A percentile compares a stretch with the other conserved stretches of the same genome.
Conservation (phyloP, 2,888 invertebrate genomes). For the Chouioia cunea region DNA sequence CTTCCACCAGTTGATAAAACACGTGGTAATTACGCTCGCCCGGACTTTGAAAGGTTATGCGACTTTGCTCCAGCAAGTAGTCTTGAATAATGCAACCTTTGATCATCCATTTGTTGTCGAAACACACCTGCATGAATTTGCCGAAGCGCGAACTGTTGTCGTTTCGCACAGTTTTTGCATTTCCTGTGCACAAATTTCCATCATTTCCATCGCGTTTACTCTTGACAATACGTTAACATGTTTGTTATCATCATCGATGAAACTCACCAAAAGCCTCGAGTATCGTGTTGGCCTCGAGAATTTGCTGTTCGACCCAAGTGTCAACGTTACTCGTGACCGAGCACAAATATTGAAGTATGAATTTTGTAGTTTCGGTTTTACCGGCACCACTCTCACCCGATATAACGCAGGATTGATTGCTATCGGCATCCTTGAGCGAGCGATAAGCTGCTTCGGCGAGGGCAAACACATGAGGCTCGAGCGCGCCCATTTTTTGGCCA, state of each 20-base stretch:
- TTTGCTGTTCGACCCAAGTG: slow-evolving; percentile 96
- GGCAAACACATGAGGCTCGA: slow-evolving; percentile 92
- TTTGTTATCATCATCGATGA: too few relatives aligned
- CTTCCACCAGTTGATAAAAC: slow-evolving; percentile 91
- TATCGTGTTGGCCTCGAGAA: slow-evolving; percentile 93
- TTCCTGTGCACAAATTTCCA: slow-evolving; percentile 77
- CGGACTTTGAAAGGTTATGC: slow-evolving; percentile 90
- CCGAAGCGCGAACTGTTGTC: slow-evolving; percentile 95
- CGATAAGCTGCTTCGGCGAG: slow-evolving; percentile 90
- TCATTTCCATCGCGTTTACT: background rate
- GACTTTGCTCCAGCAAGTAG: slow-evolving; percentile 89
- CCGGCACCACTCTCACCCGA: slow-evolving; percentile 94
- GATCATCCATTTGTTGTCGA: slow-evolving; percentile 89
- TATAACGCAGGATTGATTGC: slow-evolving; percentile 88
- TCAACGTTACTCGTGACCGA: slow-evolving; percentile 86
- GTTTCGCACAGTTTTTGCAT: slow-evolving; percentile 93
- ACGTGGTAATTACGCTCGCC: slow-evolving; percentile 93
- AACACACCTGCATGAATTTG: slow-evolving; percentile 95
- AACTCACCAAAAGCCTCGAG: slow-evolving; percentile 89
- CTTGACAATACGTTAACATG: background rate
- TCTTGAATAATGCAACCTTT: slow-evolving; percentile 93
- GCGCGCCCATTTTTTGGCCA: slow-evolving; percentile 82
- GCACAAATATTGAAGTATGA: slow-evolving; percentile 91
- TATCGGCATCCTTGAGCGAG: slow-evolving; percentile 74
- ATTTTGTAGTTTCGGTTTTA: slow-evolving; percentile 93